Evolutionary conservation across 2,888 invertebrate species (phyloP), one percentile per base, ranked within the genome.

Genomic region (Synergus gifuensis): DNA sequence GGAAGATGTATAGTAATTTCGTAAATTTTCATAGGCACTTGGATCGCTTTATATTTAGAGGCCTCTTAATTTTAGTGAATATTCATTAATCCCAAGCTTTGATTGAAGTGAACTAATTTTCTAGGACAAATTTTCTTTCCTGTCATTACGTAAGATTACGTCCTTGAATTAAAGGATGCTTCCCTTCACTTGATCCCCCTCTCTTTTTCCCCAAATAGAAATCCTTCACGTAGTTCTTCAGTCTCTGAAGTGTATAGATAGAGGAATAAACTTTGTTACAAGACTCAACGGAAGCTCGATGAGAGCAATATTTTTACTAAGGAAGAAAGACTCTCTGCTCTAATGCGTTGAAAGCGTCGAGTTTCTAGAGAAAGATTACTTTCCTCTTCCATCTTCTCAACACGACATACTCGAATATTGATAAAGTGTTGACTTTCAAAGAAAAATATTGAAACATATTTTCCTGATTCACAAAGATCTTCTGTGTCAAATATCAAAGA

Each of bases 231-330:
- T 46, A 7, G 12, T 60, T 60, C 40, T 66, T 16, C n/a, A 40
- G 42, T 14, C n/a, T 66, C 18, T 40, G 64, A 18, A 42, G 9
- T 42, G 2, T 40, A 42, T 66, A 66, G 11, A n/a, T 60, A n/a
- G 60, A 12, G 42, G 40, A 66, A 66, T 66, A 42, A 66, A 66
- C 40, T 66, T 66, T 42, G 40, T 40, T 66, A 66, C 36, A 42
- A 42, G 40, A 9, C 40, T 66, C 18, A 42, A 66, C 64, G 42
- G 64, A 66, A 66, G 42, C 42, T 66, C 64, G 64, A 66, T 66
- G 64, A 66, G 42, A 66, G 42, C n/a, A 42, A 42, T n/a, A 66
- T 40, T 66, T 42, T 66, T 12, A 66, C 42, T 66, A 8, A 42
- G 42, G 64, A 66, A 66, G 42, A 66, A 42, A 66, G 16, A 66